Conservation (phyloP, 2,113 vertebrate genomes). For the Tetrax tetrax region DNA sequence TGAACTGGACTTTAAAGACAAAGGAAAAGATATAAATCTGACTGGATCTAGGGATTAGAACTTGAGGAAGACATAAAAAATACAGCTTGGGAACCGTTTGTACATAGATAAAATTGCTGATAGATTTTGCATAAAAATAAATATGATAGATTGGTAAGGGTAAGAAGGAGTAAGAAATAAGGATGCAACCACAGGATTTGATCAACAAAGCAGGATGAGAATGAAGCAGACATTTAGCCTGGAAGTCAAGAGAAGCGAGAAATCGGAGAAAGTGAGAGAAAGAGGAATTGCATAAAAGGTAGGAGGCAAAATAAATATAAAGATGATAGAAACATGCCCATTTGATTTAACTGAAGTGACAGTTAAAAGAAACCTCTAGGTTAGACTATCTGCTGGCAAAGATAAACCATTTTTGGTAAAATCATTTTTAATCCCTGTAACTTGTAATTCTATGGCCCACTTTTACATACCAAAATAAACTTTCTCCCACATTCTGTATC, state of each 20-base stretch:
- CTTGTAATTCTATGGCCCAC: constrained; percentile 18
- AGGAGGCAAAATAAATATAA: neutral
- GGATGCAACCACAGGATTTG: neutral
- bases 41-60: neutral
- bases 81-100: neutral
- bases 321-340: neutral
- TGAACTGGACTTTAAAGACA: neutral
- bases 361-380: constrained; percentile 12
- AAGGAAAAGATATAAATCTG: neutral
- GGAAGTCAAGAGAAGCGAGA: neutral
- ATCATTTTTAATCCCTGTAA: constrained; percentile 27
- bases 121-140: neutral
- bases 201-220: neutral
- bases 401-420: constrained; percentile 8
- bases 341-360: neutral
- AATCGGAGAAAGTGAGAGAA: constrained; percentile 42
- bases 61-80: neutral
- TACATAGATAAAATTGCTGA: neutral
- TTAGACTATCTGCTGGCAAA: constrained; percentile 36
- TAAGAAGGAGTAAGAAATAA: neutral
- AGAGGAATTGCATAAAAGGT: neutral
- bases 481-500: constrained; percentile 43
- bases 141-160: neutral
- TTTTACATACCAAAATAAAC: constrained; percentile 59
- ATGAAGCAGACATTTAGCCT: neutral